Evolutionary conservation across 1,140 invertebrate species (phyloP).

Genomic region (Tetragonula clypearis): DNA sequence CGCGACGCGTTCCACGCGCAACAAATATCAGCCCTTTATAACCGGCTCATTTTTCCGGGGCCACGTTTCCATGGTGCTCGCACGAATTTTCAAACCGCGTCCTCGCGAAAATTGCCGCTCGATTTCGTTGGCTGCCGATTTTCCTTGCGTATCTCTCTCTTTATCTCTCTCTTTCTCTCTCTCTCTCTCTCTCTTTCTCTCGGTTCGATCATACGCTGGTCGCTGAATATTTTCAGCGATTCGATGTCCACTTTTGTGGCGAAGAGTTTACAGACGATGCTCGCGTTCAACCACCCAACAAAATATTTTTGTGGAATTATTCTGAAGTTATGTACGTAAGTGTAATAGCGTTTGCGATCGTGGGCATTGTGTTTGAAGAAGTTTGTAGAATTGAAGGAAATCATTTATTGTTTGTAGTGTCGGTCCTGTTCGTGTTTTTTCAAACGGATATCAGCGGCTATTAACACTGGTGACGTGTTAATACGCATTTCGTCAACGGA

Average conservation of each 20-base stretch:
- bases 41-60: constrained; percentile 9
- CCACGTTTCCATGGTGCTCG: constrained; percentile 16
- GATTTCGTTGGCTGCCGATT: not conserved
- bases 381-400: not conserved
- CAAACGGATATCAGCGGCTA: not conserved
- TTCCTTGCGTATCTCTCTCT: not conserved
- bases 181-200: too few species aligned
- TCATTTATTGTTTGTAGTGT: not conserved
- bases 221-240: not conserved
- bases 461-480: not conserved
- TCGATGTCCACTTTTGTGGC: not conserved
- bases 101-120: not conserved
- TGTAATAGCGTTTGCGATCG: not conserved
- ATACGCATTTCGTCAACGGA: too few species aligned
- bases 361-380: not conserved
- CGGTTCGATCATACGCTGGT: not conserved
- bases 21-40: constrained; percentile 11
- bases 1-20: not conserved
- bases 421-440: not conserved
- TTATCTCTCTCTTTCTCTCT: too few species aligned
- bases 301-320: not conserved
- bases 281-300: not conserved
- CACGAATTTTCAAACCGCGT: not conserved
- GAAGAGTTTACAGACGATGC: not conserved
- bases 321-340: not conserved